Evolutionary conservation across 2,888 invertebrate genomes (phyloP).

Genomic region (Aleiodes leptofemur): DNA sequence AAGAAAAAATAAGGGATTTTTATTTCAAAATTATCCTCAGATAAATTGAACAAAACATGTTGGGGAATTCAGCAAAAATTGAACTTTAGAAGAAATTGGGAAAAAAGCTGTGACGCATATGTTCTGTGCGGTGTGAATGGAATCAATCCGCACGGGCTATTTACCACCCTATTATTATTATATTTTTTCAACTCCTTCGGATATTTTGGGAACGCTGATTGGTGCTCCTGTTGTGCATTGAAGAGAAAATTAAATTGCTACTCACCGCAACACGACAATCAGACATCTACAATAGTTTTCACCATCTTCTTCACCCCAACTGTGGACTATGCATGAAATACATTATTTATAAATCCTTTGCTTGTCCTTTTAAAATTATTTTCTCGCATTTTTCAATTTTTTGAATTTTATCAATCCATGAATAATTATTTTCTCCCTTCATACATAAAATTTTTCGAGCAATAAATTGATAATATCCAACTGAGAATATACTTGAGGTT

Average conservation of each 20-base stretch:
- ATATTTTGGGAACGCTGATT: constrained; percentile 52
- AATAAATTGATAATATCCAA: constrained; percentile 16
- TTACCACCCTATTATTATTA: constrained; percentile 57
- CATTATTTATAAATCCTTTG: neutral
- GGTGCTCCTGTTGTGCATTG: constrained; percentile 7
- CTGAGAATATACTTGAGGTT: constrained; percentile 6
- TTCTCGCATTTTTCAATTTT: too few species aligned
- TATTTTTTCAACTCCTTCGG: constrained; percentile 28
- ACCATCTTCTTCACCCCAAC: neutral
- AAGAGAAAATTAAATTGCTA: constrained; percentile 30
- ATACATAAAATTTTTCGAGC: too few species aligned
- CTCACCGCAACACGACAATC: constrained; percentile 15
- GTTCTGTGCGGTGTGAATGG: constrained; percentile 67
- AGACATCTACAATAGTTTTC: neutral
- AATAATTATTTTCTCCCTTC: constrained; percentile 36
- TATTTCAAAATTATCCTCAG: neutral
- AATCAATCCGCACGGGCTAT: constrained; percentile 65
- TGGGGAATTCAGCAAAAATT: neutral
- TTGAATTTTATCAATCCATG: neutral
- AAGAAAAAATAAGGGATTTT: neutral
- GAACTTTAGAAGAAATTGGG: neutral
- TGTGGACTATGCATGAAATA: constrained; percentile 33
- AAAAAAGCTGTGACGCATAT: neutral
- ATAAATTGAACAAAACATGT: neutral
- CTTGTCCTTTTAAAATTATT: too few species aligned